Base-by-base conservation (phyloP, 2,113 vertebrate genomes). In the Mystacornis crossleyi region DNA sequence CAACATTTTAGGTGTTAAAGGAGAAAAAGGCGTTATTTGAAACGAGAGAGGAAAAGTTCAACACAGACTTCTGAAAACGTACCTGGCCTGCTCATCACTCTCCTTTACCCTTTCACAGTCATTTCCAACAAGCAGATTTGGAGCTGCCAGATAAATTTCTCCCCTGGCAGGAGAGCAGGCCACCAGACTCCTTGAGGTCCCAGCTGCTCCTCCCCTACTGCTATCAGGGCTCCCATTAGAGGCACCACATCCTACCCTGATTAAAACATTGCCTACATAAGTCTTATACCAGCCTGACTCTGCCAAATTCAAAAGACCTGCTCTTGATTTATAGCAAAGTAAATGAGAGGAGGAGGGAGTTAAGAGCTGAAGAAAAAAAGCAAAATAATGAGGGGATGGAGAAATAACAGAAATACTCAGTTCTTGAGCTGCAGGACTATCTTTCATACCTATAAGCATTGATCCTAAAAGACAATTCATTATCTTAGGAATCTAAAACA, bases 111-210 rank as follows among this genome's bases (percentile, higher is more conserved):
- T 34, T 43, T 48, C 67, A 47, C 45, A 89, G 54, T 9, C 38
- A 16, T 18, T 81, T 94, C 71, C 72, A 93, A 60, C 0, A 23
- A 33, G 72, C 69, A 86, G 83, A 24, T 55, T 67, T 55, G 40
- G 67, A 86, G 93, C 75, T 95, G 91, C 48, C 79, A 86, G 86
- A 70, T 93, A 25, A 83, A 89, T 58, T 73, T 93, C 86, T 81
- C n/a, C 4, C 20, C 75, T 95, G 95, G 89, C 93, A 96, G 67
- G 58, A 69, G 80, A 89, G 29, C 48, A 53, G 80, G 75, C n/a
- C 80, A 96, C 60, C 83, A 89, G 91, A 19, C 4, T 66, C 80
- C 47, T 54, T 0, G 0, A 66, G 80, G 89, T 81, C 89, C 75
- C 96, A 78, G 93, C 67, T 91, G 82, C 91, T 86, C 80, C 83